Conservation (phyloP, 1,140 invertebrate species). For the Drosophila tropicalis region DNA sequence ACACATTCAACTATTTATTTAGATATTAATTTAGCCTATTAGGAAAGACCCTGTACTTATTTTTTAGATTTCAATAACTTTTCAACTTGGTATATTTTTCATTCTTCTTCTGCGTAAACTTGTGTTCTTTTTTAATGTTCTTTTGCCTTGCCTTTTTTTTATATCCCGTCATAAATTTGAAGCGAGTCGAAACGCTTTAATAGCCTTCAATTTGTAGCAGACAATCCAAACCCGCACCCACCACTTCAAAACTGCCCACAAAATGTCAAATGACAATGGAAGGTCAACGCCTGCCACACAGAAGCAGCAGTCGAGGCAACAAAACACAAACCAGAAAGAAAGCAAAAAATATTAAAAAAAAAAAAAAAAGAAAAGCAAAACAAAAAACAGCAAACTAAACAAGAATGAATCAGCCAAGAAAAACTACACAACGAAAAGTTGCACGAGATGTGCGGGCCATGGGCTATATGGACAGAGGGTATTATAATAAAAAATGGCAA, state of each 20-base stretch:
- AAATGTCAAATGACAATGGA: conserved; percentile 57
- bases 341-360: conserved; percentile 16
- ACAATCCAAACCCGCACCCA: neutral
- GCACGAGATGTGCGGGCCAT: conserved; percentile 12
- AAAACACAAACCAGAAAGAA: conserved; percentile 17
- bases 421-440: conserved; percentile 38
- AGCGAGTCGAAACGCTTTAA: conserved; percentile 30
- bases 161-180: conserved; percentile 20
- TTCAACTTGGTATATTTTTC: neutral
- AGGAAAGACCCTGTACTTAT: no score
- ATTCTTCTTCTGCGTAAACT: neutral
- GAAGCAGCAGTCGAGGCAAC: neutral
- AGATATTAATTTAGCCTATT: no score
- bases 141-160: conserved; percentile 1
- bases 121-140: conserved; percentile 3
- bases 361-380: conserved; percentile 11
- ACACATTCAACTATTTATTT: no score
- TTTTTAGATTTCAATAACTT: no score
- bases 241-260: conserved; percentile 34
- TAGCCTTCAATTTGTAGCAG: conserved; percentile 26
- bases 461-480: conserved; percentile 4
- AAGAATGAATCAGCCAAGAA: conserved; percentile 27
- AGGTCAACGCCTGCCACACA: conserved; percentile 47
- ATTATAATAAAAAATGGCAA: conserved; percentile 38
- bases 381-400: conserved; percentile 23